Evolutionary conservation across 2,797 vertebrate genomes (phyloP).

Genomic region (Sebastes nivosus): DNA sequence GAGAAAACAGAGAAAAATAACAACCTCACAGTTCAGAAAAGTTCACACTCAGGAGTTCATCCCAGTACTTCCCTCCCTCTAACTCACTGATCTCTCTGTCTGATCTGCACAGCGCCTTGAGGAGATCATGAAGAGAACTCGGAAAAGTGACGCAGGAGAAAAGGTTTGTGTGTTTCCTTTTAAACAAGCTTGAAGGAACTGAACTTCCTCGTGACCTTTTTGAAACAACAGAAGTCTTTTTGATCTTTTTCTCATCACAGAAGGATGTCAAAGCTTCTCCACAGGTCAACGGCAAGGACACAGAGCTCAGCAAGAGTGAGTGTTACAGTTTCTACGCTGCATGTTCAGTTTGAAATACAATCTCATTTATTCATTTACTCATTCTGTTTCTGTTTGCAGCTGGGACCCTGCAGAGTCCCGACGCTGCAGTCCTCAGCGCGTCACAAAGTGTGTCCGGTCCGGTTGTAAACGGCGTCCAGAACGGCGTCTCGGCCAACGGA

Average conservation of each 20-base stretch:
- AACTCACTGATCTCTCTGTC: constrained; percentile 18
- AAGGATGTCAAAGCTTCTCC: constrained; percentile 75
- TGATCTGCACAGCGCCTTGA: constrained; percentile 88
- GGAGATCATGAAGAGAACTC: constrained; percentile 98
- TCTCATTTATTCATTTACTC: neutral
- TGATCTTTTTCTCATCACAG: constrained; percentile 57
- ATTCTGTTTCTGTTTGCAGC: constrained; percentile 50
- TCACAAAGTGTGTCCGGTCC: constrained; percentile 54
- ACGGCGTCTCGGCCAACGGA: constrained; percentile 88
- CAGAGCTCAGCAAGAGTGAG: constrained; percentile 57
- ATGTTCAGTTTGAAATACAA: neutral
- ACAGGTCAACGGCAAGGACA: constrained; percentile 75
- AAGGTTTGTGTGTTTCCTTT: constrained; percentile 79
- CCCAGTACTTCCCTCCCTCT: neutral
- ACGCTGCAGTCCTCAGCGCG: constrained; percentile 30
- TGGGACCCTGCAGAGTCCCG: constrained; percentile 43
- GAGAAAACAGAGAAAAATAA: neutral
- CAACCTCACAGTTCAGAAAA: neutral
- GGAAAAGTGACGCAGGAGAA: constrained; percentile 88
- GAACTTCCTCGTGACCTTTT: neutral
- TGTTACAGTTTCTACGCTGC: neutral
- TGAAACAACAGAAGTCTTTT: constrained; percentile 10
- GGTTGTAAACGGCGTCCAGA: constrained; percentile 90
- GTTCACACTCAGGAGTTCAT: neutral
- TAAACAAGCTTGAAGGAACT: neutral